These are phyloP conservation scores for Microctonus aethiopoides DNA, from an alignment of 2,888 invertebrate species.

Conservation along the genomic window DNA sequence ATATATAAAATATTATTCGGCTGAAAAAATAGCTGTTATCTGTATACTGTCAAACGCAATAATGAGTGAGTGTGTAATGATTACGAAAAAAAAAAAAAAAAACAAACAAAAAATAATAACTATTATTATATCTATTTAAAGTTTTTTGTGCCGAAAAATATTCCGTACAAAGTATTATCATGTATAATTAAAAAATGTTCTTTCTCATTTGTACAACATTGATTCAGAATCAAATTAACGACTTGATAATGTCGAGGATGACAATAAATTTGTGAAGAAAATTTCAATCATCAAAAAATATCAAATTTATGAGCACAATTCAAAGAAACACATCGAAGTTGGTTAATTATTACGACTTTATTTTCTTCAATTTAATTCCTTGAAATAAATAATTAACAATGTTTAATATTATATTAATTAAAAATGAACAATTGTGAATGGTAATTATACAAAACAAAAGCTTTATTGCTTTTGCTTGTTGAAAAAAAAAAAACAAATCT, in stretches of 20 bases:
- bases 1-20: constrained; percentile 6
- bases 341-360: constrained; percentile 12
- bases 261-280: constrained; percentile 42
- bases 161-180: constrained; percentile 35
- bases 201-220: constrained; percentile 30
- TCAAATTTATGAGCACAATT: constrained; percentile 38
- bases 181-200: constrained; percentile 14
- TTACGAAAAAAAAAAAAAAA: constrained; percentile 7
- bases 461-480: constrained; percentile 8
- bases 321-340: constrained; percentile 32
- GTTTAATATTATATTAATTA: not conserved
- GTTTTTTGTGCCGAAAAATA: constrained; percentile 26
- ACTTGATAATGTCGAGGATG: constrained; percentile 37
- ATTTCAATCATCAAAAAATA: constrained; percentile 5
- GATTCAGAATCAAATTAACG: constrained; percentile 37
- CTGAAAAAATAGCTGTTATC: not conserved
- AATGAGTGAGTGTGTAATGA: constrained; percentile 22
- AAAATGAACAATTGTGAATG: not conserved
- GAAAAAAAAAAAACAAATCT: no score
- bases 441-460: not conserved
- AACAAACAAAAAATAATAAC: no score
- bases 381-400: not conserved
- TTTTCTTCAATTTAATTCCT: constrained; percentile 23
- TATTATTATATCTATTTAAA: constrained; percentile 7
- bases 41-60: constrained; percentile 38